These are phyloP conservation scores for Buteo buteo DNA, from an alignment of 2,113 vertebrate species.

Conservation along the genomic window DNA sequence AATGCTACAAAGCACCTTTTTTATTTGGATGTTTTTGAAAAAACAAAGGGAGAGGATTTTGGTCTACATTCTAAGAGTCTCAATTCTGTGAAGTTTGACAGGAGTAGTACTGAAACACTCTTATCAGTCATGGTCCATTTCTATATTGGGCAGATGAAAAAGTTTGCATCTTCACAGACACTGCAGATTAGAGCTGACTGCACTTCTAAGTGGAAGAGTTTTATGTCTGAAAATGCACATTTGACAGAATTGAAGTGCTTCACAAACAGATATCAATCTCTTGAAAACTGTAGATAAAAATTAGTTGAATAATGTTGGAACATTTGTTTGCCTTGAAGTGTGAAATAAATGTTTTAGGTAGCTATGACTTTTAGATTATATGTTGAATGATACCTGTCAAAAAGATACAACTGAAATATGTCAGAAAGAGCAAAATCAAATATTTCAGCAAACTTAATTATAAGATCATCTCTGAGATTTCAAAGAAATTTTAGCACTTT, in stretches of 20 bases:
- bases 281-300: neutral
- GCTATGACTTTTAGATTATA: neutral
- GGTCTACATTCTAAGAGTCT: neutral
- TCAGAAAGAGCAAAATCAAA: neutral
- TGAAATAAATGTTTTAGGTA: neutral
- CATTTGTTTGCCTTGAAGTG: neutral
- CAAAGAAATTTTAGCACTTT: neutral
- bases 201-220: neutral
- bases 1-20: neutral
- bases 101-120: neutral
- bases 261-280: neutral
- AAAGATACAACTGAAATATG: neutral
- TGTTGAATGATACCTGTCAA: neutral
- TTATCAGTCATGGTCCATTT: neutral
- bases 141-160: conserved; percentile 5
- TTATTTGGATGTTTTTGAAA: neutral
- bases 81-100: neutral
- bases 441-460: neutral
- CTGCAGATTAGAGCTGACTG: neutral
- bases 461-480: neutral
- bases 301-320: neutral
- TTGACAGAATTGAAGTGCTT: neutral
- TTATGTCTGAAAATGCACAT: neutral
- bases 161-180: neutral
- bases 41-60: neutral